phyloP scores from a whole-genome alignment of 1,140 invertebrate species.

The Lysiphlebus fabarum region DNA sequence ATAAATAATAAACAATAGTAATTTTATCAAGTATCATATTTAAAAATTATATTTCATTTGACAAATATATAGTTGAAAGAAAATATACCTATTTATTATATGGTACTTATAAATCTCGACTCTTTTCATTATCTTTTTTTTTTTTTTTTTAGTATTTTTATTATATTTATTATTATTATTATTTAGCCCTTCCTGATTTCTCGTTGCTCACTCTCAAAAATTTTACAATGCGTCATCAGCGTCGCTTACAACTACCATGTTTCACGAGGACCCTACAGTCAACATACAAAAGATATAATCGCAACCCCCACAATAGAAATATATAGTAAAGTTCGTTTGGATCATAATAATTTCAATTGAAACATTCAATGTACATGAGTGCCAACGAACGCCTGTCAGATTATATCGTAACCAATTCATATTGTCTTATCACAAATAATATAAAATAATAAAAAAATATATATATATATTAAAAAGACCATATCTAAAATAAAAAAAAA shows the following conservation, averaged over 20 bases:
- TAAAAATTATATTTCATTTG: too few species aligned
- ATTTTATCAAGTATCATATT: too few species aligned
- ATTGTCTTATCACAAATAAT: too few species aligned
- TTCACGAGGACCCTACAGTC: conserved; percentile 40
- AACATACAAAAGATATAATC: conserved; percentile 49
- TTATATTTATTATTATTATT: background rate
- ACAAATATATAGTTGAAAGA: too few species aligned
- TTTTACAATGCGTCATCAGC: conserved; percentile 52
- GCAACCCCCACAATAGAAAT: conserved; percentile 45
- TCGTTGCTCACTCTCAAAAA: conserved; percentile 42
- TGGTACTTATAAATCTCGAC: conserved; percentile 33
- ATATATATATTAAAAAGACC: too few species aligned
- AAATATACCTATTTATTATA: conserved; percentile 41
- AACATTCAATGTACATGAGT: conserved; percentile 26
- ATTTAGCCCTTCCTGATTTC: conserved; percentile 18
- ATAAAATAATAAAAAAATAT: conserved; percentile 1
- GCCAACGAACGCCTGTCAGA: conserved; percentile 4
- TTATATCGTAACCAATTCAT: too few species aligned
- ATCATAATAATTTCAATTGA: conserved; percentile 51
- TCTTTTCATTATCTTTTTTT: conserved; percentile 10
- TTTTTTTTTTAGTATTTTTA: conserved; percentile 4
- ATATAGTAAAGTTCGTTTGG: conserved; percentile 50
- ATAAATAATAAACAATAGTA: too few species aligned
- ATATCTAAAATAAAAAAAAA: too few species aligned
- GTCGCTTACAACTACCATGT: conserved; percentile 37